Base-by-base conservation (phyloP, 2,113 vertebrate genomes). In the Hystrix cristata region DNA sequence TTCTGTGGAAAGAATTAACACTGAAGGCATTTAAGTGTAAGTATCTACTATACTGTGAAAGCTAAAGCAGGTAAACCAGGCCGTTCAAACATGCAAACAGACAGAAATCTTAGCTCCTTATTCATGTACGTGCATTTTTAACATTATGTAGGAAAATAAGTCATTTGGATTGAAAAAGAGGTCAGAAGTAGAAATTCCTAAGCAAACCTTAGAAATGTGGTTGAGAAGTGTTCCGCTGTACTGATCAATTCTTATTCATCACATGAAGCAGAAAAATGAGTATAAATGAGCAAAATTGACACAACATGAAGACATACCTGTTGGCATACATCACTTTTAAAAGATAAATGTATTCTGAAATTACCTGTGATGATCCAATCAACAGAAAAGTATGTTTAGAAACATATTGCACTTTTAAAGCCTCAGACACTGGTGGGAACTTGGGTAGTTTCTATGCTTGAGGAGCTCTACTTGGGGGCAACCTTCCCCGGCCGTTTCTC, bases 171-270 rank as follows among this genome's bases (percentile, higher is more conserved):
- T 27, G 46, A 74, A 67, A 87, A 81, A n/a, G 13, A 88, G 34
- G 9, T 76, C n/a, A 67, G 18, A 95, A 87, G 46, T 95, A 23
- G 57, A 69, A 95, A 88, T 59, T 76, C 83, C 38, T 29, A 69
- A 79, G 57, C 46, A 87, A 79, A 81, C 3, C 64, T 65, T 91
- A 91, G 13, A 23, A 79, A 64, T 74, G 65, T 89, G 80, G 23
- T 46, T 82, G 90, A 64, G 29, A 64, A 86, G 11, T 74, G 78
- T 87, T 82, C 76, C 90, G 8, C 25, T 38, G 13, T 65, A 53
- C 31, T 57, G 53, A 91, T 93, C 34, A 69, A 69, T 93, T 90
- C 16, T 93, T 83, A 59, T 53, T 93, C 27, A 87, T 83, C 71
- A 80, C 67, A 65, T 74, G 21, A 83, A 71, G 46, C 86, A 34